phyloP scores from a whole-genome alignment of 2,888 invertebrate genomes.

The Craniophora ligustri region DNA sequence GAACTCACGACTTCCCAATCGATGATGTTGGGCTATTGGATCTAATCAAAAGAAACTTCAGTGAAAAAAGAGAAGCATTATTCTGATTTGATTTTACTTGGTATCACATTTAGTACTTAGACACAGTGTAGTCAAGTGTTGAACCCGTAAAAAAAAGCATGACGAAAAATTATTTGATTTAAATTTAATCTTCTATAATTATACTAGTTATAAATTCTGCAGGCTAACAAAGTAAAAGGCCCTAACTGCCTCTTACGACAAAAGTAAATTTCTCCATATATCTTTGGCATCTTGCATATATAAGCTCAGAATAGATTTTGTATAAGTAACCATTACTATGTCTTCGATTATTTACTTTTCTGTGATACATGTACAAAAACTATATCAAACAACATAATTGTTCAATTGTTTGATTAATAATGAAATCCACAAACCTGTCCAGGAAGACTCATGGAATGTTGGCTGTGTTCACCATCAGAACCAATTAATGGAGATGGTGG shows the following conservation, averaged over 20 bases:
- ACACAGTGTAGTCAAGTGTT: no score
- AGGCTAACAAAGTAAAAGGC: no score
- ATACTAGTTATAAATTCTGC: no score
- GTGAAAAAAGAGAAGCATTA: slow-evolving; percentile 20
- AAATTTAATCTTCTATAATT: no score
- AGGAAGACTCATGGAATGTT: slow-evolving; percentile 84
- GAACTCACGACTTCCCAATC: slow-evolving; percentile 43
- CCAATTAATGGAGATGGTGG: slow-evolving; percentile 95
- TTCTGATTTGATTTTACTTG: slow-evolving; percentile 15
- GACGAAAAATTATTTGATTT: no score
- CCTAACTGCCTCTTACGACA: no score
- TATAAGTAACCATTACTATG: no score
- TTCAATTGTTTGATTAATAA: neutral
- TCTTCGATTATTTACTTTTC: neutral
- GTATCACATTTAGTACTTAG: slow-evolving; percentile 11
- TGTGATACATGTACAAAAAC: slow-evolving; percentile 15
- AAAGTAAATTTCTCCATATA: no score
- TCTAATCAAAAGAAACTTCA: slow-evolving; percentile 40
- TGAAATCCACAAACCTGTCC: slow-evolving; percentile 73
- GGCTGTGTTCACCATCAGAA: slow-evolving; percentile 89
- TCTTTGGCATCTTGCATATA: no score
- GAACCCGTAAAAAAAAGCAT: no score
- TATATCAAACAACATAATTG: neutral
- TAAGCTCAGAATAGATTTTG: no score
- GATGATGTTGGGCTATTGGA: slow-evolving; percentile 41